Conservation (phyloP, 2,797 vertebrate species). For the Erethizon dorsatum region DNA sequence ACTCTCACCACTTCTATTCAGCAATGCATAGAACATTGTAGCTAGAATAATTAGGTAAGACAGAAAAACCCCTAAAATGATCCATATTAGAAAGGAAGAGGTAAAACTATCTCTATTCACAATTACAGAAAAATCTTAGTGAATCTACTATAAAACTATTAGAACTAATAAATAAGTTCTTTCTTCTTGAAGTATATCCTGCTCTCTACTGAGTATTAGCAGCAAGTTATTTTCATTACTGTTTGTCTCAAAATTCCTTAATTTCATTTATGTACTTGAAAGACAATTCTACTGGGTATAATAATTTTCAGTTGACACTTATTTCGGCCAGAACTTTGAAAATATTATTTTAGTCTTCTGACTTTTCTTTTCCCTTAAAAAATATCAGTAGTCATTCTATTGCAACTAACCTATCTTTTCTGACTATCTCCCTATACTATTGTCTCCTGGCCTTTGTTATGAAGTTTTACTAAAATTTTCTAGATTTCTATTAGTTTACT, state of each 20-base stretch:
- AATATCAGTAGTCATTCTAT: not conserved
- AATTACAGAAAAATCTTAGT: not conserved
- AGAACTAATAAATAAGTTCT: not conserved
- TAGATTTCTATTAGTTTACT: not conserved
- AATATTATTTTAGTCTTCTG: not conserved
- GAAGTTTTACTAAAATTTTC: slow-evolving; percentile 5
- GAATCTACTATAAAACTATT: not conserved
- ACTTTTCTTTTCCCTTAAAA: not conserved
- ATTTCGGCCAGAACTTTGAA: slow-evolving; percentile 15
- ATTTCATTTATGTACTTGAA: not conserved
- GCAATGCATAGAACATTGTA: not conserved
- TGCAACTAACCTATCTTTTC: not conserved
- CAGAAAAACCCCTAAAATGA: not conserved
- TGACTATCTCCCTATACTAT: not conserved
- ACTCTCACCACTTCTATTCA: not conserved
- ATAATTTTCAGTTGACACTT: not conserved
- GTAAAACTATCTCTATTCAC: not conserved
- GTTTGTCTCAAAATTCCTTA: slow-evolving; percentile 25
- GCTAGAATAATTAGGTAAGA: not conserved
- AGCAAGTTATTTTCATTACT: not conserved
- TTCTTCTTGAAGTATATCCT: not conserved
- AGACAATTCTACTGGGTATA: not conserved
- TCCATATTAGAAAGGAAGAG: not conserved
- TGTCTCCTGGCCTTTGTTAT: slow-evolving; percentile 1
- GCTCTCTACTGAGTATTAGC: not conserved